A percentile compares a stretch with the other conserved stretches of the same genome.
phyloP scores from a whole-genome alignment of 2,797 vertebrate genomes.

The Hapalemur alaotrensis region DNA sequence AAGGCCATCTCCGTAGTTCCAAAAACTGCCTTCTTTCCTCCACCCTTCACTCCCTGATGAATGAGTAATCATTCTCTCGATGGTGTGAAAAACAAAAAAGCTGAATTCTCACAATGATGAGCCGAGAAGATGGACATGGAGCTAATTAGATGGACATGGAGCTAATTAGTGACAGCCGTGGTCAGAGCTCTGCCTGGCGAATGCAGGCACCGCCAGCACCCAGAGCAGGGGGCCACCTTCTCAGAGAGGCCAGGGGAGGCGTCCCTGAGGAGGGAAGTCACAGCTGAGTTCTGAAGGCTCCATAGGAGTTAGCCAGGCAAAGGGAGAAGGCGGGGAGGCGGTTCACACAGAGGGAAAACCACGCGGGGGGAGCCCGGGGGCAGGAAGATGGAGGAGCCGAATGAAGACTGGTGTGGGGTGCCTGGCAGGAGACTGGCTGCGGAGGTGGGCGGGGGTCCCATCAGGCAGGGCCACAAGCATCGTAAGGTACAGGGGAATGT shows the following conservation, averaged over 20 bases:
- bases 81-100: not conserved
- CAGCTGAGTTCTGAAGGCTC: not conserved
- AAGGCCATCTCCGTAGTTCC: not conserved
- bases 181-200: not conserved
- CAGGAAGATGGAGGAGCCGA: not conserved
- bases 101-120: not conserved
- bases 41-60: not conserved
- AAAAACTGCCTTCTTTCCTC: no score
- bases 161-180: not conserved
- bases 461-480: not conserved
- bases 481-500: not conserved
- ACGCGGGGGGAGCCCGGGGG: not conserved
- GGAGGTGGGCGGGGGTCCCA: not conserved
- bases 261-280: not conserved
- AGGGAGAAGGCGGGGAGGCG: not conserved
- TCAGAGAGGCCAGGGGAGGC: not conserved
- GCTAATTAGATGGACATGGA: not conserved
- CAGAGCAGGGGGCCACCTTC: not conserved
- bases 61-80: not conserved
- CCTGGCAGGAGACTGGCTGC: not conserved
- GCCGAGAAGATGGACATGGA: not conserved
- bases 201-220: not conserved
- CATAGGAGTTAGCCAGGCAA: not conserved
- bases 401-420: not conserved
- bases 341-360: not conserved